Evolutionary conservation across 35 echinoderm and acorn worm genomes (phyloP), one percentile per base, ranked within the genome.

Genomic region (Strongylocentrotus purpuratus): DNA sequence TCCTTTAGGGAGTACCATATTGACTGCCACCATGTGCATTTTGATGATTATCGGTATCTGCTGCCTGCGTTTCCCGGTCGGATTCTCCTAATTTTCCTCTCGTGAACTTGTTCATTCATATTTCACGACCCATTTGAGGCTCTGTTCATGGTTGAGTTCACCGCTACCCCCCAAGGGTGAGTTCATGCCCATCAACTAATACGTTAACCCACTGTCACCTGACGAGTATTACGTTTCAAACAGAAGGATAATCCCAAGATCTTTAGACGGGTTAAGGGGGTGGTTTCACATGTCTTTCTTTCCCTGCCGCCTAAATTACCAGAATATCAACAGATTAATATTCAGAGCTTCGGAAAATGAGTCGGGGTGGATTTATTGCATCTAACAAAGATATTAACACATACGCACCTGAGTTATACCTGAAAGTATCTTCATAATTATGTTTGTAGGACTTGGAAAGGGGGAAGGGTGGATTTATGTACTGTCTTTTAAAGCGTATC

Each of bases 81-180:
- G 65, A 78, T 78, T 78, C 65, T 28, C 22, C 65, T 78, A 78
- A 78, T 78, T 78, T 78, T 78, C 65, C 65, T 78, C 65, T 28
- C 25, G 22, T 78, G 65, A n/a, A 78, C 65, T 78, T 78, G 65
- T 28, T 78, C 65, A 78, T 78, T 78, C 65, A 78, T 78, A 78
- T 78, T 78, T 78, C 65, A 78, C 65, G 22, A 78, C 65, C 65
- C 65, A 78, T 78, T 78, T 78, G 65, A 28, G 65, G 65, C 65
- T 78, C 65, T 0, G 65, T 78, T 78, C 65, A 78, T 7, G 25
- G 22, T 7, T n/a, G 65, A n/a, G 18, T 78, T 78, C 65, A 78
- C 65, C 22, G 20, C 65, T 78, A 28, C 22, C 20, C 65, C 65
- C 25, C 4, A 78, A 78, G 65, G 65, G 65, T 25, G 65, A 5